Percentiles rank a stretch among this genome's conserved stretches.
phyloP scores from a whole-genome alignment of 1,140 invertebrate genomes.

The Phenacoccus solenopsis region DNA sequence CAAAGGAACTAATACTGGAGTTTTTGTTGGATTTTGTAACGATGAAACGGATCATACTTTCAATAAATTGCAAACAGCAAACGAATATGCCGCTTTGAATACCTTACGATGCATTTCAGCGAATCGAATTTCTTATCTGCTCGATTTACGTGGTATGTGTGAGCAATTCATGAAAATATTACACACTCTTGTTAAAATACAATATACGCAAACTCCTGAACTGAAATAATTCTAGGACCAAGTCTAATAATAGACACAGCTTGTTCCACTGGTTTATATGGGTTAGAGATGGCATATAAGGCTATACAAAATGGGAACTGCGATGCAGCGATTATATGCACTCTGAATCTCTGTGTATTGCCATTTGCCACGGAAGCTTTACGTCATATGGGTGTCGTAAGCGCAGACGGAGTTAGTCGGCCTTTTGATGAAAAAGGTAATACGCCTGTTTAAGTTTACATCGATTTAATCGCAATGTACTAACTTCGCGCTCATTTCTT shows the following conservation, averaged over 20 bases:
- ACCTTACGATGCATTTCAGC: neutral
- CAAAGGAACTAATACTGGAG: neutral
- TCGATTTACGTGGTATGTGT: neutral
- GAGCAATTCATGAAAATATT: neutral
- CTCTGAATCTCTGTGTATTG: neutral
- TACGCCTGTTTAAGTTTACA: too few relatives aligned
- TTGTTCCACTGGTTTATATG: neutral
- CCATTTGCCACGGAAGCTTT: neutral
- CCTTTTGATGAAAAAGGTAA: neutral
- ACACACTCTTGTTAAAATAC: neutral
- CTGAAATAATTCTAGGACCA: neutral
- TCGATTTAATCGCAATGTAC: too few relatives aligned
- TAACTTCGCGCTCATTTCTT: too few relatives aligned
- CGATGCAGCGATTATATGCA: neutral
- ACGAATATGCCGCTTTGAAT: neutral
- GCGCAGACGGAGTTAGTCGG: neutral
- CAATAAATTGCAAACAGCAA: neutral
- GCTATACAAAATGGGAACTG: neutral
- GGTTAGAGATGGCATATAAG: neutral
- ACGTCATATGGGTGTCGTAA: neutral
- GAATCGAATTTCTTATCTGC: neutral
- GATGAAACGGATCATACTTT: too few relatives aligned
- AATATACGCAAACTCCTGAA: too few relatives aligned
- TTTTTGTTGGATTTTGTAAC: neutral
- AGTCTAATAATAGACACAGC: neutral